These are phyloP conservation scores for Lamellibrachia columna DNA, from an alignment of 2,888 invertebrate genomes.

Conservation along the genomic window DNA sequence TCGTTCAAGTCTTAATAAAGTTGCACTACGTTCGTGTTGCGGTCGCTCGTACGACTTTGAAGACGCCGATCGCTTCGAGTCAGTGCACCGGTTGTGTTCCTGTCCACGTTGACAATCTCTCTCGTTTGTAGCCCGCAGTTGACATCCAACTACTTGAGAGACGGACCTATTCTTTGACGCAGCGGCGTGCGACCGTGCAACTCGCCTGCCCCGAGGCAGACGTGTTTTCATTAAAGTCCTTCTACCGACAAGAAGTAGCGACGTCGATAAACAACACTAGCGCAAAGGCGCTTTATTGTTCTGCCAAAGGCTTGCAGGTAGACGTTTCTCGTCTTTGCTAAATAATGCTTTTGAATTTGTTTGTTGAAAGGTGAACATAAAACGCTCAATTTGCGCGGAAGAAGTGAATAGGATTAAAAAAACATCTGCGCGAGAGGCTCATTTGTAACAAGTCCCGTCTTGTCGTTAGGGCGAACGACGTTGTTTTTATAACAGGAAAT, in stretches of 20 bases:
- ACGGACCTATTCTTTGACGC: neutral
- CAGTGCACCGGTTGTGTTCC: neutral
- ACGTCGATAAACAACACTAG: neutral
- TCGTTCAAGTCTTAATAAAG: neutral
- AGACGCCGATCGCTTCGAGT: neutral
- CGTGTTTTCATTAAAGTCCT: neutral
- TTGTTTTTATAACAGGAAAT: neutral
- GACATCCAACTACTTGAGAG: neutral
- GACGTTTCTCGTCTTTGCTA: neutral
- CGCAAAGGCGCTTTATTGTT: neutral
- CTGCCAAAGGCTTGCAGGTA: neutral
- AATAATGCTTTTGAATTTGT: conserved; percentile 12
- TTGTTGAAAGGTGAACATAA: conserved; percentile 6
- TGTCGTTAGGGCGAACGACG: neutral
- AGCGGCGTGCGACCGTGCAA: neutral
- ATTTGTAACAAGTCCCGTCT: neutral
- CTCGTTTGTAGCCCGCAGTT: neutral
- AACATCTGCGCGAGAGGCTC: neutral
- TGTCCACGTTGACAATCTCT: neutral
- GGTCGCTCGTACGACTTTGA: neutral
- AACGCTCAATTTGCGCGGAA: conserved; percentile 11
- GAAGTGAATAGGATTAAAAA: neutral
- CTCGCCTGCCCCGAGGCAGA: neutral
- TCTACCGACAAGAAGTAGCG: neutral
- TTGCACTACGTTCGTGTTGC: neutral